Evolutionary conservation across 2,888 invertebrate genomes (phyloP).

Genomic region (Malacosoma neustria): DNA sequence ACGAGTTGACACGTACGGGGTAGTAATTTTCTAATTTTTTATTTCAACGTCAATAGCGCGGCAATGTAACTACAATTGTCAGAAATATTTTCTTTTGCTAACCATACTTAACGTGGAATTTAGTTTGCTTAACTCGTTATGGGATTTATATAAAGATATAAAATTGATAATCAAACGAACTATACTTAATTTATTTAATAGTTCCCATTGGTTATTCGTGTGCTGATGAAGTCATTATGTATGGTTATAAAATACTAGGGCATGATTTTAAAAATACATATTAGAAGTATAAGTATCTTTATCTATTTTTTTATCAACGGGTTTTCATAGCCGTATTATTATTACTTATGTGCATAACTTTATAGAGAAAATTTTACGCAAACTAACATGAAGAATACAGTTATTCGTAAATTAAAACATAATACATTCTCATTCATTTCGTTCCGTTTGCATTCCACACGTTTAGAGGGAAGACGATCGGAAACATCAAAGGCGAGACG

Average conservation of each 20-base stretch:
- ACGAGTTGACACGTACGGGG: constrained; percentile 39
- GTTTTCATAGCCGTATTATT: too few species aligned
- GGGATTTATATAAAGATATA: constrained; percentile 46
- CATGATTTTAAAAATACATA: neutral
- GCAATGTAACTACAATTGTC: constrained; percentile 33
- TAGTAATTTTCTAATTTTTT: constrained; percentile 35
- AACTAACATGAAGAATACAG: neutral
- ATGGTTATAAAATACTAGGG: constrained; percentile 44
- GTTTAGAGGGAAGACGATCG: constrained; percentile 47
- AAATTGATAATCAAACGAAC: constrained; percentile 33
- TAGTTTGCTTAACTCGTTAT: constrained; percentile 33
- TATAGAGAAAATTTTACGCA: neutral
- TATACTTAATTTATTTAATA: constrained; percentile 52
- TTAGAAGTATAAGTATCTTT: too few species aligned
- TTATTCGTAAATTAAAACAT: neutral
- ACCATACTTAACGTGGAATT: constrained; percentile 42
- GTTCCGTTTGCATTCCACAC: constrained; percentile 24
- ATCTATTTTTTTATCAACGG: too few species aligned
- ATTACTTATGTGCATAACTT: too few species aligned
- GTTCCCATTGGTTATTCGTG: constrained; percentile 29
- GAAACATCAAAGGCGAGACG: constrained; percentile 47
- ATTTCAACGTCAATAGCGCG: constrained; percentile 36
- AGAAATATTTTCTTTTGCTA: constrained; percentile 40
- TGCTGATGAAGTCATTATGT: constrained; percentile 54
- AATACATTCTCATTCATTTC: neutral